These are phyloP conservation scores for Saturnia pavonia DNA, from an alignment of 2,888 invertebrate genomes.

Conservation along the genomic window DNA sequence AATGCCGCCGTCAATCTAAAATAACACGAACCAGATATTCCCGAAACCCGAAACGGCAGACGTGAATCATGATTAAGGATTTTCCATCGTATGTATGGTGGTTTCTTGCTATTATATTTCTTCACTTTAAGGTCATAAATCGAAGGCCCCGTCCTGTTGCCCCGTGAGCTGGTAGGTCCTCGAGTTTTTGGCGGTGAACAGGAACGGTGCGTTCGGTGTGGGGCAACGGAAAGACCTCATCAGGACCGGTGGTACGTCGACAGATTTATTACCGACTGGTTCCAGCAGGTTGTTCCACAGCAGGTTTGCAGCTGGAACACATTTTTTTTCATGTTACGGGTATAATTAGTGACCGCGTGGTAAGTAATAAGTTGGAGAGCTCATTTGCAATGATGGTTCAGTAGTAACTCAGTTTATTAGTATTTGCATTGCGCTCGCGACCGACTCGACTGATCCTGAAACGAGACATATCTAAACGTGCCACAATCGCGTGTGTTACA, in stretches of 20 bases:
- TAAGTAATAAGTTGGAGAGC: no score
- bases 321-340: not conserved
- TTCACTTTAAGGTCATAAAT: slow-evolving; percentile 33
- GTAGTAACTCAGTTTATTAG: no score
- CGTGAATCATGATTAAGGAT: not conserved
- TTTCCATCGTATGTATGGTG: not conserved
- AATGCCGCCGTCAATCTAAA: not conserved
- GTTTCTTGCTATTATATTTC: not conserved
- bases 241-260: slow-evolving; percentile 77
- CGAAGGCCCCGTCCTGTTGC: slow-evolving; percentile 53
- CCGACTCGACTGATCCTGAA: no score
- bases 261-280: slow-evolving; percentile 85
- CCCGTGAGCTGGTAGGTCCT: slow-evolving; percentile 51
- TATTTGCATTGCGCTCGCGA: no score
- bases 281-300: slow-evolving; percentile 88
- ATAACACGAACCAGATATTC: not conserved
- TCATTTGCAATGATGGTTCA: no score
- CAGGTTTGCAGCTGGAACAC: slow-evolving; percentile 83
- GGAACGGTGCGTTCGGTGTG: slow-evolving; percentile 78
- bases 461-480: no score
- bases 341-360: no score
- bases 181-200: slow-evolving; percentile 84
- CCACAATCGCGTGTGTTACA: no score
- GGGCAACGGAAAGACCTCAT: slow-evolving; percentile 85
- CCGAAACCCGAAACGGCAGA: not conserved